Evolutionary conservation across 1,140 invertebrate genomes (phyloP).

Genomic region (Pomacea maculata): DNA sequence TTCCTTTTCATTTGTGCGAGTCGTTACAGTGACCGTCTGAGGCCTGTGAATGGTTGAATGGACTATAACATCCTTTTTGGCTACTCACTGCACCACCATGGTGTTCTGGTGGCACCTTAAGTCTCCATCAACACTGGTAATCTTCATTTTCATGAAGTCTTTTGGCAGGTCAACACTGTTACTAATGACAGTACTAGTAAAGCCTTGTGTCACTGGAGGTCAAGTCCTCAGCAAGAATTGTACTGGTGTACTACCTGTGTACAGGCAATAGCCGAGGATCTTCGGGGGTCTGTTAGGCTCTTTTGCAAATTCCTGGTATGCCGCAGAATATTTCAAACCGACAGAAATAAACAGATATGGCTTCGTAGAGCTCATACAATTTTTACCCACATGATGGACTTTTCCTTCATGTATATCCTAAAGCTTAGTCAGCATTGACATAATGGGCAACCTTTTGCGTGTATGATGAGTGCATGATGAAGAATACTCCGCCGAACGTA

Average conservation of each 20-base stretch:
- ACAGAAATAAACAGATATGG: background rate
- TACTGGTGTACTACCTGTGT: background rate
- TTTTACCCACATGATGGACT: background rate
- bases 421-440: background rate
- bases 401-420: background rate
- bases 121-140: background rate
- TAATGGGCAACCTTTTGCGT: too few relatives aligned
- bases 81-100: constrained; percentile 1
- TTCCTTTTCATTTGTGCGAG: constrained; percentile 4
- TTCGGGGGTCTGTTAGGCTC: background rate
- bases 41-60: constrained; percentile 4
- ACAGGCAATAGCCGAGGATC: background rate
- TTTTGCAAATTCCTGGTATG: background rate
- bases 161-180: too few relatives aligned
- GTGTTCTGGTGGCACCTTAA: background rate
- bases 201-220: background rate
- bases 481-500: too few relatives aligned
- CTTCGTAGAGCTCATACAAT: background rate
- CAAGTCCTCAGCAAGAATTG: background rate
- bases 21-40: background rate
- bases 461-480: too few relatives aligned
- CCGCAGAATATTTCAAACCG: background rate
- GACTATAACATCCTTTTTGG: constrained; percentile 14
- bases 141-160: background rate
- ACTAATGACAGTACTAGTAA: too few relatives aligned